phyloP scores from a whole-genome alignment of 2,797 vertebrate genomes.

The Coccyzus lansbergi region DNA sequence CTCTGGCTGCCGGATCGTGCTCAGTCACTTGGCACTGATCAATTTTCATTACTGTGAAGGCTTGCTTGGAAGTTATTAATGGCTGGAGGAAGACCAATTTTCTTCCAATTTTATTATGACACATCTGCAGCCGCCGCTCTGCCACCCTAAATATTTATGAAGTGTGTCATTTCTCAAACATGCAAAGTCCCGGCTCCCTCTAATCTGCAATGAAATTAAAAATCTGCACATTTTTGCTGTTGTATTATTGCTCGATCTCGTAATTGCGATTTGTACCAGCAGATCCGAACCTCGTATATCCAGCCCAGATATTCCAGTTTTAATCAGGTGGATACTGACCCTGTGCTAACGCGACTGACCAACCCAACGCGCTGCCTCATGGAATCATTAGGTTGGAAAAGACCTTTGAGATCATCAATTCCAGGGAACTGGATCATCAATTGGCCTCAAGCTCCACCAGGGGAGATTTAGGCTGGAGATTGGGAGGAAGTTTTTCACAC shows the following conservation, averaged over 20 bases:
- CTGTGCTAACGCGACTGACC: too few relatives aligned
- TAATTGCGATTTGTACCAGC: neutral
- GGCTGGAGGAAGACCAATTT: constrained; percentile 8
- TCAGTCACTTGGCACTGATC: neutral
- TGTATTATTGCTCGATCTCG: neutral
- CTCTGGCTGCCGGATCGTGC: fast-evolving
- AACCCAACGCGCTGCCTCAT: too few relatives aligned
- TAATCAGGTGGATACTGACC: neutral
- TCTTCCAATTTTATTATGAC: neutral
- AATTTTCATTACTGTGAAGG: neutral
- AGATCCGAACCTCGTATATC: neutral
- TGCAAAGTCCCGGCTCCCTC: neutral
- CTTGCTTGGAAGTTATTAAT: neutral
- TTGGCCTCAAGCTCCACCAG: too few relatives aligned
- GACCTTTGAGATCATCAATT: too few relatives aligned
- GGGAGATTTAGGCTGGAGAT: too few relatives aligned
- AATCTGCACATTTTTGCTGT: neutral
- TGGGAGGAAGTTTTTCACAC: too few relatives aligned
- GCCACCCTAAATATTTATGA: constrained; percentile 22
- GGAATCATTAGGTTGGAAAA: too few relatives aligned
- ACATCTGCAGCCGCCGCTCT: neutral
- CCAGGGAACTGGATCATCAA: too few relatives aligned
- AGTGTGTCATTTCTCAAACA: neutral
- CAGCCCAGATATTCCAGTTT: neutral
- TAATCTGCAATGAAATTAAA: neutral